Percentiles rank a stretch among this genome's conserved stretches.
Evolutionary conservation across 2,888 invertebrate genomes (phyloP).

Genomic region (Pyrocoelia pectoralis): DNA sequence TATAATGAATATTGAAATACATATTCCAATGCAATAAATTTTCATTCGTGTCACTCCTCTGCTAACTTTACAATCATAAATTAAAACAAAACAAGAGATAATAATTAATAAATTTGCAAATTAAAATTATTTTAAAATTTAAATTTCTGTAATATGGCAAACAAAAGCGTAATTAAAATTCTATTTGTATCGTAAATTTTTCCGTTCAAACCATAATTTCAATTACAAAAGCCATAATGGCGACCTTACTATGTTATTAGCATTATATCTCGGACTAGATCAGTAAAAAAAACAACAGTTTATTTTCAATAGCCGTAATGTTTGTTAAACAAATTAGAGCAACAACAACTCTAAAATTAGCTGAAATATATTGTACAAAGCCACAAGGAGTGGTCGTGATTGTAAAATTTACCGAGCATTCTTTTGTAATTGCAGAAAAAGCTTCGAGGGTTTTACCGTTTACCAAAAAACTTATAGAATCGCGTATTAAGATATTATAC

Average conservation of each 20-base stretch:
- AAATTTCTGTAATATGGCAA: too few relatives aligned
- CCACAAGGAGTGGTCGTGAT: slow-evolving; percentile 12
- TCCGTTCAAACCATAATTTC: slow-evolving; percentile 7
- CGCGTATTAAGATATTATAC: neutral
- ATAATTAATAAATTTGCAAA: too few relatives aligned
- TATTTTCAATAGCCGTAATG: neutral
- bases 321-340: slow-evolving; percentile 11
- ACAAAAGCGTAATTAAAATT: too few relatives aligned
- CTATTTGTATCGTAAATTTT: neutral
- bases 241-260: neutral
- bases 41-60: too few relatives aligned
- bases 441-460: neutral
- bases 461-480: neutral
- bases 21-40: too few relatives aligned
- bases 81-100: too few relatives aligned
- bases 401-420: neutral
- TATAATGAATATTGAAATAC: too few relatives aligned
- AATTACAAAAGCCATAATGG: neutral
- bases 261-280: slow-evolving; percentile 3
- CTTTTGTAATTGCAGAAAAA: neutral
- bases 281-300: slow-evolving; percentile 8
- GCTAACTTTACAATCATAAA: too few relatives aligned
- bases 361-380: slow-evolving; percentile 1
- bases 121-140: too few relatives aligned
- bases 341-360: slow-evolving; percentile 10